Conservation (phyloP, 2,797 vertebrate genomes). For the Gila robusta region DNA sequence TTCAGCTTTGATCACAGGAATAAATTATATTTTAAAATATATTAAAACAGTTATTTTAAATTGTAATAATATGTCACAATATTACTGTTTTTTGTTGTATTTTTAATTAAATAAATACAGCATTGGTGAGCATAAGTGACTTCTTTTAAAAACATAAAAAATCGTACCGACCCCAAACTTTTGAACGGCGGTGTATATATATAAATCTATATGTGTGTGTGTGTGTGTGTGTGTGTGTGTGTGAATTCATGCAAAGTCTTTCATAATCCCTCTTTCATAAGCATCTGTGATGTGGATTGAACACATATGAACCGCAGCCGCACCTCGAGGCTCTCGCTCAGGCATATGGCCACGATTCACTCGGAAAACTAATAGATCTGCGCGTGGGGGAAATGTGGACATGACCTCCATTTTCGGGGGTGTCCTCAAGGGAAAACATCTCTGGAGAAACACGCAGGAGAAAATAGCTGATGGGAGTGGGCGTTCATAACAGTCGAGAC, state of each 20-base stretch:
- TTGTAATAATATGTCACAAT: too few species aligned
- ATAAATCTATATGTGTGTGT: too few species aligned
- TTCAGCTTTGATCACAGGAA: too few species aligned
- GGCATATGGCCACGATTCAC: neutral
- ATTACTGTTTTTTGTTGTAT: too few species aligned
- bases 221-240: neutral
- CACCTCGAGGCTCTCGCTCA: slow-evolving; percentile 1
- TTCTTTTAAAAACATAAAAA: too few species aligned
- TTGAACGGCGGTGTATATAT: too few species aligned
- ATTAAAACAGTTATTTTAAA: too few species aligned
- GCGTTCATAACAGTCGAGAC: slow-evolving; percentile 50
- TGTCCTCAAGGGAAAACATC: slow-evolving; percentile 50
- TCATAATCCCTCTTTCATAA: neutral
- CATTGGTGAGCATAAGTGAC: too few species aligned
- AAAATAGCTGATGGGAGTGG: slow-evolving; percentile 62
- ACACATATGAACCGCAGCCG: neutral
- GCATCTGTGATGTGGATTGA: neutral
- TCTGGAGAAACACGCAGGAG: slow-evolving; percentile 47
- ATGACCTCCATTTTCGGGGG: slow-evolving; percentile 12
- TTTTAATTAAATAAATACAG: too few species aligned
- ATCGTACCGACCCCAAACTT: too few species aligned
- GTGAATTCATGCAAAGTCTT: neutral
- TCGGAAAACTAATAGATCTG: slow-evolving; percentile 21
- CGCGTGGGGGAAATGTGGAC: slow-evolving; percentile 14
- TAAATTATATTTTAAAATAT: too few species aligned